These are phyloP conservation scores for Agrypnia vestita DNA, from an alignment of 1,140 invertebrate genomes.

Conservation along the genomic window DNA sequence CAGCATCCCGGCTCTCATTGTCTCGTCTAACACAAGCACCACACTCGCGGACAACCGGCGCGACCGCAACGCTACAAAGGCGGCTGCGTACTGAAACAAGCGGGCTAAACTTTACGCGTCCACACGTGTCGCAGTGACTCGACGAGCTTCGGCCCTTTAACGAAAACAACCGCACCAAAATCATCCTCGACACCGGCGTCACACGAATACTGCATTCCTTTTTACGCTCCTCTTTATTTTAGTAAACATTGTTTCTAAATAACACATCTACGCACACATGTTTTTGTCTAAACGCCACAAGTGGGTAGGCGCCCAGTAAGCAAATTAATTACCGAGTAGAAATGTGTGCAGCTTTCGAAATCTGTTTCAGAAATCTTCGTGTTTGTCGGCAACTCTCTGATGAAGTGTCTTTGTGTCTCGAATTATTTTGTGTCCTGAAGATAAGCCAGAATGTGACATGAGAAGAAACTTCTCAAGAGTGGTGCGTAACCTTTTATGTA, in stretches of 20 bases:
- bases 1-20: constrained; percentile 29
- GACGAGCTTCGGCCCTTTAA: not conserved
- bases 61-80: constrained; percentile 16
- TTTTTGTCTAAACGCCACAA: not conserved
- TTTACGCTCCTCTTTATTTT: no score
- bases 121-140: not conserved
- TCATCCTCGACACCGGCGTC: not conserved
- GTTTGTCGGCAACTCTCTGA: not conserved
- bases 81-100: constrained; percentile 6
- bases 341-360: not conserved
- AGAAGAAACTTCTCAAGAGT: not conserved
- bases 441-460: not conserved
- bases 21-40: not conserved
- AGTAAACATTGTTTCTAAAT: no score
- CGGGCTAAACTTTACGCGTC: constrained; percentile 4
- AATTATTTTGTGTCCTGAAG: not conserved
- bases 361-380: not conserved
- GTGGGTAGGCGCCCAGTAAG: constrained; percentile 1
- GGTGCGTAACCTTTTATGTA: not conserved
- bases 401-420: not conserved
- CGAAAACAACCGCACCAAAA: not conserved
- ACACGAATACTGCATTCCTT: no score
- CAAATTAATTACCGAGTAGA: not conserved
- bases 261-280: constrained; percentile 13
- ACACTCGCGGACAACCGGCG: constrained; percentile 3